Evolutionary conservation across 2,888 invertebrate species (phyloP).

Genomic region (Drosophila borealis): DNA sequence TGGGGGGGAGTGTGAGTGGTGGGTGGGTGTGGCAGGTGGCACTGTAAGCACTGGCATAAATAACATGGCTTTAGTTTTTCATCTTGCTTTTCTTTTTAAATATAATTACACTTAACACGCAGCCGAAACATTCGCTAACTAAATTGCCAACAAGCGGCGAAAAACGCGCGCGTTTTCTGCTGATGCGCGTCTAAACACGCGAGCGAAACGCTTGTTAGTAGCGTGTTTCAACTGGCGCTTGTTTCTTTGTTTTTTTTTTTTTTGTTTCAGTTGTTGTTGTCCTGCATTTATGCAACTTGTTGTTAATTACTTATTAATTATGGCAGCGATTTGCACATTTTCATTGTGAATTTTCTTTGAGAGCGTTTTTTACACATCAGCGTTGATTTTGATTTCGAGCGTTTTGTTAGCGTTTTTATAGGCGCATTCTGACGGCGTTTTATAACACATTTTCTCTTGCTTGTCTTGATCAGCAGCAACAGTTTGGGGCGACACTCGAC

Average conservation of each 20-base stretch:
- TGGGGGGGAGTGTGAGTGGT: slow-evolving; percentile 11
- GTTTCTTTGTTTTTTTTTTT: slow-evolving; percentile 10
- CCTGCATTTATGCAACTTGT: slow-evolving; percentile 42
- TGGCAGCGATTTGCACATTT: background rate
- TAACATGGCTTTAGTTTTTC: slow-evolving; percentile 52
- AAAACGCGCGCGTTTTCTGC: slow-evolving; percentile 53
- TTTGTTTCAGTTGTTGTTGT: slow-evolving; percentile 8
- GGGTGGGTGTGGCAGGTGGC: slow-evolving; percentile 29
- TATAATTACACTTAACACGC: slow-evolving; percentile 83
- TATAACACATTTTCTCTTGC: background rate
- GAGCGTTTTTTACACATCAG: background rate
- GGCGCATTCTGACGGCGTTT: background rate
- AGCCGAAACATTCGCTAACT: slow-evolving; percentile 52
- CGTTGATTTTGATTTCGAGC: background rate
- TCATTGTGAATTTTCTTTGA: background rate
- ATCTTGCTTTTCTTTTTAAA: slow-evolving; percentile 53
- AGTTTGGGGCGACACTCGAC: slow-evolving; percentile 37
- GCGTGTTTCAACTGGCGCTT: slow-evolving; percentile 19
- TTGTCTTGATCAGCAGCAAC: slow-evolving; percentile 24
- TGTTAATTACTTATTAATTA: slow-evolving; percentile 23
- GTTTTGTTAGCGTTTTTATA: background rate
- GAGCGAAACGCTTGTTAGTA: slow-evolving; percentile 39
- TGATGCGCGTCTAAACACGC: slow-evolving; percentile 58
- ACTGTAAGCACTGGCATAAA: slow-evolving; percentile 53
- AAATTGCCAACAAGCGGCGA: slow-evolving; percentile 69